Conservation (phyloP, 2,888 invertebrate genomes). For the Strigamia crassipes region DNA sequence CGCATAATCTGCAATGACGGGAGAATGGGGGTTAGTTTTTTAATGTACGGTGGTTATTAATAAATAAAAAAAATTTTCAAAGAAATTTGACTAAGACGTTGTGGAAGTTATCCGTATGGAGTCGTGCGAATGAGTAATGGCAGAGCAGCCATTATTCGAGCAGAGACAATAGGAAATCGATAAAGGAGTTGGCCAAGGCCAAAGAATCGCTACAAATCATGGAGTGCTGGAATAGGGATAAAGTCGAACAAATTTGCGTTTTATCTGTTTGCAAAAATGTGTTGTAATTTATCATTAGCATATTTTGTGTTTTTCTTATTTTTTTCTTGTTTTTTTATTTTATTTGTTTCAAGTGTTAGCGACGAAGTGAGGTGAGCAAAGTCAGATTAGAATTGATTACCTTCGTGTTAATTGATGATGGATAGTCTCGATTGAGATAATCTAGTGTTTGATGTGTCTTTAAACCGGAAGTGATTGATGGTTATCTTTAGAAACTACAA, state of each 20-base stretch:
- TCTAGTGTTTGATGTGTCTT: background rate
- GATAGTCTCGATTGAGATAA: background rate
- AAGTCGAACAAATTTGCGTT: background rate
- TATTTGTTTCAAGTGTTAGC: background rate
- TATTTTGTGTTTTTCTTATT: background rate
- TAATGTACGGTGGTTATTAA: background rate
- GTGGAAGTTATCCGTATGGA: background rate
- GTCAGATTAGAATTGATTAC: background rate
- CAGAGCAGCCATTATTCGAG: constrained; percentile 32
- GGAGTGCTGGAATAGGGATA: background rate
- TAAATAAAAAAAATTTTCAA: no score
- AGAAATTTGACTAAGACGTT: background rate
- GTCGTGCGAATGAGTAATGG: constrained; percentile 22
- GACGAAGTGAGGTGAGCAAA: background rate
- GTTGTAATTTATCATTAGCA: background rate
- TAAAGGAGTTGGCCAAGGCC: constrained; percentile 27
- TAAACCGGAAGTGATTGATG: constrained; percentile 11
- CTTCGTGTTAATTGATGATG: background rate
- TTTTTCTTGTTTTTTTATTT: background rate
- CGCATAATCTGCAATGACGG: constrained; percentile 50
- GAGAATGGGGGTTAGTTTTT: background rate
- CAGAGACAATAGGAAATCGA: constrained; percentile 38
- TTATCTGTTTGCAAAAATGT: background rate
- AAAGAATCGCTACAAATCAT: constrained; percentile 19
- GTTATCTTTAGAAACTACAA: background rate